Base-by-base conservation (phyloP, 2,113 vertebrate species). In the Callionymus lyra region DNA sequence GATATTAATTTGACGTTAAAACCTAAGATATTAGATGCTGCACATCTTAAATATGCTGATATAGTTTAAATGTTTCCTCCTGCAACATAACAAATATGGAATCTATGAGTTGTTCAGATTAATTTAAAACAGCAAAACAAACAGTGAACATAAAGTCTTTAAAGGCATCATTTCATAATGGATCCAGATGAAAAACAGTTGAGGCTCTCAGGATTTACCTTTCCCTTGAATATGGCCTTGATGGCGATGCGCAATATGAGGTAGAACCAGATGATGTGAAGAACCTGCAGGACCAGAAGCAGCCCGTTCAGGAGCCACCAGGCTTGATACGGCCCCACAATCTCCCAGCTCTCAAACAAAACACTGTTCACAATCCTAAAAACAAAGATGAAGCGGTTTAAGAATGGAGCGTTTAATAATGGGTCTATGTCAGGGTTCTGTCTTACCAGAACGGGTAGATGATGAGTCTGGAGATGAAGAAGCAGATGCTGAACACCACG, bases 291-390 rank as follows among this genome's bases (percentile, higher is more conserved):
- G 43, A 84, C 59, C 65, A 93, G 39, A 59, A 97, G 81, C 37
- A 97, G 70, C 16, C 89, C 84, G 3, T 94, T 96, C 54, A 97
- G 85, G 2, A 96, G 46, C 91, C 92, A 94, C 92, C 92, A 97
- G 6, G 89, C 88, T 12, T 76, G 82, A 54, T 91, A 97, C 1
- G 92, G 91, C 3, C 93, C 92, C 0, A 88, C 63, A 1, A 95
- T 43, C 64, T 92, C 90, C 92, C 92, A 95, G 74, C 93, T 97
- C 68, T 97, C 92, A 71, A 97, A n/a, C 43, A 83, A 46, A 27
- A 94, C 34, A 84, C 62, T 44, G 84, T 90, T 2, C 42, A 82
- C 18, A 34, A 83, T 47, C 77, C 79, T 80, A 38, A 19, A 61
- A 63, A 11, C n/a, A n/a, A n/a, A n/a, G n/a, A n/a, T n/a, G n/a